Evolutionary conservation across 1,140 invertebrate genomes (phyloP), one percentile per base, ranked within the genome.

Genomic region (Lepidotrigona ventralis): DNA sequence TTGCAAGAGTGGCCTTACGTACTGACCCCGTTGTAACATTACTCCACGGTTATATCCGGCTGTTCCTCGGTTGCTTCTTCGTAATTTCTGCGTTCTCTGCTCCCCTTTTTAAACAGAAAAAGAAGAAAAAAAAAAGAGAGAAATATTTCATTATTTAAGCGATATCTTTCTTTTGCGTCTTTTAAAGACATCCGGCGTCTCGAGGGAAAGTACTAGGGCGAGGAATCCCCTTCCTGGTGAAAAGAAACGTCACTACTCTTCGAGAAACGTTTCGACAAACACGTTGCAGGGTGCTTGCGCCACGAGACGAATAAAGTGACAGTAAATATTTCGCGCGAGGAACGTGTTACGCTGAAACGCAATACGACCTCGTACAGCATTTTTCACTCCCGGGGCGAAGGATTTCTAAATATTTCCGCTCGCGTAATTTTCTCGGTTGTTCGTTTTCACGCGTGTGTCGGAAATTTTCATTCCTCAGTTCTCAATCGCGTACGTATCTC

Each of bases 141-240:
- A 54, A 39, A 64, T 79, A 60, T 14, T 39, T 33, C 56, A 81
- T 56, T 75, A 56, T 75, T 81, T 46, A 66, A 54, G 19, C 12
- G 12, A 29, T 21, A 4, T 51, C 39, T 46, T 19, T 8, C 54
- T 5, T 15, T n/a, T 53, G n/a, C 64, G 64, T 19, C 4, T 19
- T 66, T 54, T 46, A 75, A 46, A 51, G 14, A 17, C 26, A 19
- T 54, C 23, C 12, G 1, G 1, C 53, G 17, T 5, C 15, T 8
- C 5, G 17, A 9, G n/a, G 3, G 14, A 8, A 70, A 33, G 69
- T 79, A 46, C 46, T 46, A n/a, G 33, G 29, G 26, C 0, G 64
- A 26, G 15, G 5, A 33, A 68, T 33, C 19, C 14, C 51, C 5
- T 4, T 2, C n/a, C 6, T 46, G 39, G 39, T 8, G 39, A 51